Conservation (phyloP, 2,888 invertebrate genomes). For the Auanema sp. region DNA sequence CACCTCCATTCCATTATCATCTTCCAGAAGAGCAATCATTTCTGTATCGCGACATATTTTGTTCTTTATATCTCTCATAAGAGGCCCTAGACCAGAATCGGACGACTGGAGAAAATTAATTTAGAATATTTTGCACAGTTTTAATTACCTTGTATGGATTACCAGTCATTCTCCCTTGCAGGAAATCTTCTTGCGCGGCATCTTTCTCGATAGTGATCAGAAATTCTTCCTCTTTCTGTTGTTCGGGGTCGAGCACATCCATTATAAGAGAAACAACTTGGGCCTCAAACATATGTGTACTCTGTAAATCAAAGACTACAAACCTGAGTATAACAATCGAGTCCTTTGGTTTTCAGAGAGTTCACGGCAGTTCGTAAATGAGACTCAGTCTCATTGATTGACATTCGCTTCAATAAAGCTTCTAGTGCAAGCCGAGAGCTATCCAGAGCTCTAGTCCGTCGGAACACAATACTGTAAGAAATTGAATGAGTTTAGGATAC, state of each 20-base stretch:
- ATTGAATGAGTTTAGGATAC: not conserved
- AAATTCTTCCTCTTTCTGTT: slow-evolving; percentile 94
- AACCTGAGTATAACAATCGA: slow-evolving; percentile 19
- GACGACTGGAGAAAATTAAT: slow-evolving; percentile 69
- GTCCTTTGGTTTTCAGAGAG: slow-evolving; percentile 18
- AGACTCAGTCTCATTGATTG: slow-evolving; percentile 26
- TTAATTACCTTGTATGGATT: slow-evolving; percentile 81
- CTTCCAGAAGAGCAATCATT: slow-evolving; percentile 91
- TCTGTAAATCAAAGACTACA: not conserved
- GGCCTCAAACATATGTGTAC: slow-evolving; percentile 23
- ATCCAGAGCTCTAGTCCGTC: slow-evolving; percentile 26
- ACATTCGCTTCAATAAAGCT: slow-evolving; percentile 27
- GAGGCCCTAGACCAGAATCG: slow-evolving; percentile 89
- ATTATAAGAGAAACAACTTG: slow-evolving; percentile 41
- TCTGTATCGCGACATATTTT: slow-evolving; percentile 83
- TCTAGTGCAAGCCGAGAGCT: slow-evolving; percentile 32
- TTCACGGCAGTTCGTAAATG: slow-evolving; percentile 32
- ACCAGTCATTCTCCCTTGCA: slow-evolving; percentile 84
- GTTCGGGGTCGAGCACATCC: slow-evolving; percentile 83
- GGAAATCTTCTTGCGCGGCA: slow-evolving; percentile 96
- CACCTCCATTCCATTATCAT: slow-evolving; percentile 94
- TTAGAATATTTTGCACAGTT: not conserved
- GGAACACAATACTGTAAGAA: slow-evolving; percentile 9
- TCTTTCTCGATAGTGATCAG: slow-evolving; percentile 94
- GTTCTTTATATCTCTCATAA: slow-evolving; percentile 98